Conservation (phyloP, 2,113 vertebrate species). For the Ellobius talpinus region DNA sequence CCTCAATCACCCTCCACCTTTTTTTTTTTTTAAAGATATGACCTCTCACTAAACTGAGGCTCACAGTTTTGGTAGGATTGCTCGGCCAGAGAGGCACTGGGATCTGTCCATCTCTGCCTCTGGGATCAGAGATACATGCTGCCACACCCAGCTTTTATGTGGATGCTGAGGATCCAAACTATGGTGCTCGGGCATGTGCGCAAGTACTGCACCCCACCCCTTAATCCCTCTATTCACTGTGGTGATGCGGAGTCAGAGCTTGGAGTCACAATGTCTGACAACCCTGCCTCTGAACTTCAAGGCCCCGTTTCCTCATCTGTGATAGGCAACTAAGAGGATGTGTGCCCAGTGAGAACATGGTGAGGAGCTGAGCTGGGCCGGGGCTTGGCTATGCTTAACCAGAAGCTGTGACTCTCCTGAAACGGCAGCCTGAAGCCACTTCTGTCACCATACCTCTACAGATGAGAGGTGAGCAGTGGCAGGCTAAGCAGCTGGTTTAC, state of each 20-base stretch:
- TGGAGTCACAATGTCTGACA: neutral
- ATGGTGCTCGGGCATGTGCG: neutral
- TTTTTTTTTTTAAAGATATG: neutral
- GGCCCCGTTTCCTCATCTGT: neutral
- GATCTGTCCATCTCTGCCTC: neutral
- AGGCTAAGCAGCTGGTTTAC: neutral
- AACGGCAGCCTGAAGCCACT: neutral
- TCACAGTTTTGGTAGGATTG: neutral
- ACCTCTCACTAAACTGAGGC: neutral
- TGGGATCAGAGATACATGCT: neutral
- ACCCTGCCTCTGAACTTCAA: neutral
- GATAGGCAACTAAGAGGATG: fast-evolving
- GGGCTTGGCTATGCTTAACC: neutral
- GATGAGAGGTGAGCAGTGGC: neutral
- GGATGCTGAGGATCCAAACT: neutral
- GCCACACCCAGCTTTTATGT: neutral
- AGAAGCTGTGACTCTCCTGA: neutral
- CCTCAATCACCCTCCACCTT: neutral
- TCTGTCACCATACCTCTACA: neutral
- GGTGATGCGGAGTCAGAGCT: neutral
- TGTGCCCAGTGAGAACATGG: neutral
- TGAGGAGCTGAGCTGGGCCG: too few species aligned
- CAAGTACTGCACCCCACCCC: neutral
- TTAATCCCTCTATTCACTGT: neutral
- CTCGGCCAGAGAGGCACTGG: neutral